A percentile compares a stretch with the other conserved stretches of the same genome.
Evolutionary conservation across 2,888 invertebrate genomes (phyloP).

Genomic region (Acleris laterana): DNA sequence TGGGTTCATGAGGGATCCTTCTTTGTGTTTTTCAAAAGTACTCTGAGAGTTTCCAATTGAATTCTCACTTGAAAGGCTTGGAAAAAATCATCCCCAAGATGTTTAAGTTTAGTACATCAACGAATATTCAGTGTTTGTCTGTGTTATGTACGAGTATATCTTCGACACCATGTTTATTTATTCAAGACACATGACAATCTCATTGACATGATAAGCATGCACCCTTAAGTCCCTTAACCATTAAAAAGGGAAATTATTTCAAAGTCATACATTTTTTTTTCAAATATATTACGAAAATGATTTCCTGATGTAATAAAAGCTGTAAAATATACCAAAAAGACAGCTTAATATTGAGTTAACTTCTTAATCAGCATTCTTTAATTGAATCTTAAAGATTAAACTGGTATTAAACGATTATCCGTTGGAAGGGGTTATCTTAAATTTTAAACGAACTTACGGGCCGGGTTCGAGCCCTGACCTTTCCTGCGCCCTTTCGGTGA

Average conservation of each 20-base stretch:
- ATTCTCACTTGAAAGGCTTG: slow-evolving; percentile 31
- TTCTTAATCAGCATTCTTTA: not conserved
- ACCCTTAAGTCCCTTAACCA: too few relatives aligned
- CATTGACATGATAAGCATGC: too few relatives aligned
- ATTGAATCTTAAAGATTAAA: not conserved
- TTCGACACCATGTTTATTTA: too few relatives aligned
- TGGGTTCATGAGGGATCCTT: slow-evolving; percentile 52
- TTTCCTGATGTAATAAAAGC: not conserved
- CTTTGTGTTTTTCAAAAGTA: slow-evolving; percentile 37
- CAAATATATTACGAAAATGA: too few relatives aligned
- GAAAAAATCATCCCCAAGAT: not conserved
- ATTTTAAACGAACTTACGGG: slow-evolving; percentile 48
- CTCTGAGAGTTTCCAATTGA: slow-evolving; percentile 17
- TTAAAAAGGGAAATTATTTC: too few relatives aligned
- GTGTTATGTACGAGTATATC: too few relatives aligned
- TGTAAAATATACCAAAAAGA: not conserved
- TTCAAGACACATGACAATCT: too few relatives aligned
- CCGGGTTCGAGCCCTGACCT: slow-evolving; percentile 64
- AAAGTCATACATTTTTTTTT: too few relatives aligned
- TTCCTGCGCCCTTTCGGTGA: slow-evolving; percentile 76
- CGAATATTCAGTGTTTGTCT: too few relatives aligned
- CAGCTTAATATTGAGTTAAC: not conserved
- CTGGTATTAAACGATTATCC: slow-evolving; percentile 17
- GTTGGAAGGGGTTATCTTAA: slow-evolving; percentile 37
- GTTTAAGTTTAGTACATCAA: too few relatives aligned